Percentiles rank a stretch among this genome's conserved stretches.
These are phyloP conservation scores for Lepus americanus DNA, from an alignment of 2,113 vertebrate species.

Conservation along the genomic window DNA sequence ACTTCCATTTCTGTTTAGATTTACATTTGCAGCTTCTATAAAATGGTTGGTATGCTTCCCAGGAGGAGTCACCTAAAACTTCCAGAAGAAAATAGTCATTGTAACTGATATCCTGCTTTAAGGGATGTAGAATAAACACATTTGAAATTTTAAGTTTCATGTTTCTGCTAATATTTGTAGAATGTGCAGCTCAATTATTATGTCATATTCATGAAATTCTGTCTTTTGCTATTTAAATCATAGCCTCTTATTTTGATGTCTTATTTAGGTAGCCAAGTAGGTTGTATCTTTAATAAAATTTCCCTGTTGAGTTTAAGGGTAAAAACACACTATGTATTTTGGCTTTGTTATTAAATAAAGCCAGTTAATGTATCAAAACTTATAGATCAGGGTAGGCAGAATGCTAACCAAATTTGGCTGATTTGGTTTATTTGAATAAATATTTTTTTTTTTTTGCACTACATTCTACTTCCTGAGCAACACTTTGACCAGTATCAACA, in stretches of 20 bases:
- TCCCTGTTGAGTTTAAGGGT: not conserved
- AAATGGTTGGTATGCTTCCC: not conserved
- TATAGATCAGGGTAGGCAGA: not conserved
- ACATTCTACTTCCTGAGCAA: not conserved
- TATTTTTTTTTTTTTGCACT: constrained; percentile 12
- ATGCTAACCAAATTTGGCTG: not conserved
- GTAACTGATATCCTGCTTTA: not conserved
- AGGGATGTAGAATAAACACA: not conserved
- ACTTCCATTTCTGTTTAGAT: not conserved
- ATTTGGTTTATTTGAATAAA: constrained; percentile 45
- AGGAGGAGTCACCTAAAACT: not conserved
- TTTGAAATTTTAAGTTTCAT: not conserved
- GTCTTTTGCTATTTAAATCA: not conserved
- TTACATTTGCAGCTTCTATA: constrained; percentile 1
- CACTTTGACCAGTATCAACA: not conserved
- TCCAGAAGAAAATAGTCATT: not conserved
- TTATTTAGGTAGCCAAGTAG: not conserved
- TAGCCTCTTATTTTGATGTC: not conserved
- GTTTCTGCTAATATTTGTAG: not conserved
- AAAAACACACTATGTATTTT: not conserved
- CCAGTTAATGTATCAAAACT: not conserved
- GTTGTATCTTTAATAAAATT: too few species aligned
- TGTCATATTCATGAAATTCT: not conserved
- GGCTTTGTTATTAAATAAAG: not conserved
- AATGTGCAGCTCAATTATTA: not conserved